These are phyloP conservation scores for Motacilla tschutschensis DNA, from an alignment of 2,113 vertebrate species.

Conservation along the genomic window DNA sequence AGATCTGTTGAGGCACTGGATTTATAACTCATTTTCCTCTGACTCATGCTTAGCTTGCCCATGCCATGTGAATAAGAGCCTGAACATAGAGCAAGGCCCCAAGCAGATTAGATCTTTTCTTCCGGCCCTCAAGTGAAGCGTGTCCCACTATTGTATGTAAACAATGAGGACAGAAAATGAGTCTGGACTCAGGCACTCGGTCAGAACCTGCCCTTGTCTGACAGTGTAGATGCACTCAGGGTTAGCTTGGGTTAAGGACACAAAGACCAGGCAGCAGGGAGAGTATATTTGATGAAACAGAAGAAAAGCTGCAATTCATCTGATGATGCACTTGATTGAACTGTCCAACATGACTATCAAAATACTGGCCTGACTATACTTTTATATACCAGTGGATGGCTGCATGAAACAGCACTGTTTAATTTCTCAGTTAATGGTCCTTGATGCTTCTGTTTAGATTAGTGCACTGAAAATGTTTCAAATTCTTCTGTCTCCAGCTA, in stretches of 20 bases:
- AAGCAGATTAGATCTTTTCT: background rate
- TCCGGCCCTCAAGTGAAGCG: background rate
- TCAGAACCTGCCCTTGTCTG: background rate
- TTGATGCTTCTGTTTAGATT: constrained; percentile 61
- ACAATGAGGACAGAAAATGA: background rate
- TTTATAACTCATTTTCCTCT: background rate
- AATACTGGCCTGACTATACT: background rate
- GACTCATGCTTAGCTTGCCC: background rate
- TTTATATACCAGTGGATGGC: background rate
- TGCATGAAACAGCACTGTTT: background rate
- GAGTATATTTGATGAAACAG: background rate
- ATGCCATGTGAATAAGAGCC: background rate
- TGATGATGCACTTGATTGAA: background rate
- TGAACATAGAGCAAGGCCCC: background rate
- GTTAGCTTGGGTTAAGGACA: background rate
- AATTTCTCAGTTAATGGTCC: constrained; percentile 50
- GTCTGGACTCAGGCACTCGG: background rate
- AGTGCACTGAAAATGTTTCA: constrained; percentile 58
- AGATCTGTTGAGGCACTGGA: background rate
- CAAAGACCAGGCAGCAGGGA: background rate
- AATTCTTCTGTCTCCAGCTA: constrained; percentile 48
- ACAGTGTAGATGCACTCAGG: background rate
- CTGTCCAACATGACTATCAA: background rate
- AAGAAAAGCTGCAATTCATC: background rate
- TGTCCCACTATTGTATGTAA: background rate